Evolutionary conservation across 1,140 invertebrate genomes (phyloP), one percentile per base, ranked within the genome.

Genomic region (Thaumetopoea pityocampa): DNA sequence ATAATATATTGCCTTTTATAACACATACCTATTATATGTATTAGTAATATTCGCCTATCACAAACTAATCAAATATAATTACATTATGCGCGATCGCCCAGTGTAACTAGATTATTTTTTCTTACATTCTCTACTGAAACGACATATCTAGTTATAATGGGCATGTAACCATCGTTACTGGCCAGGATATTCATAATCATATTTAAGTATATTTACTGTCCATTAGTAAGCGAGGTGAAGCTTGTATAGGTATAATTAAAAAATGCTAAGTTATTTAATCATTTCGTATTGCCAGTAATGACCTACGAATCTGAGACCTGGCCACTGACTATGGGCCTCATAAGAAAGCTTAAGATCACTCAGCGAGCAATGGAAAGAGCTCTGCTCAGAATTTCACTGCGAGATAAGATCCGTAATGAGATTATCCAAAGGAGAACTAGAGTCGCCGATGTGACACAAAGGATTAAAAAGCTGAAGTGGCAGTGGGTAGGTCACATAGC

Each of bases 1-100:
- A n/a, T n/a, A n/a, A 67, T 57, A 50, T 57, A 46, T 44, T 46
- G 47, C 29, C 30, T 55, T 56, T 56, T 51, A 56, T 51, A 45
- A 45, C 45, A 45, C 40, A 48, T 42, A 48, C 43, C 34, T 43
- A 20, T 38, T 44, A 56, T 20, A 53, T 43, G 37, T 38, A 27
- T 42, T 52, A 48, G 32, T n/a, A 40, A 46, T 58, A 58, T 42
- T 22, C 41, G 53, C 33, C 42, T 53, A 46, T 59, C 55, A 59
- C 55, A 49, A 54, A 40, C 12, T 59, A 59, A 47, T 48, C 16
- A 42, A 43, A 42, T 34, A 11, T 43, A 34, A 42, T 26, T 43
- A 16, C 34, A 43, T 34, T 20, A 20, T n/a, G n/a, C n/a, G 37
- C 18, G 16, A 32, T 23, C 37, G 37, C 30, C 37, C 37, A 41